phyloP scores from a whole-genome alignment of 1,140 invertebrate species.

The Condylostylus longicornis region DNA sequence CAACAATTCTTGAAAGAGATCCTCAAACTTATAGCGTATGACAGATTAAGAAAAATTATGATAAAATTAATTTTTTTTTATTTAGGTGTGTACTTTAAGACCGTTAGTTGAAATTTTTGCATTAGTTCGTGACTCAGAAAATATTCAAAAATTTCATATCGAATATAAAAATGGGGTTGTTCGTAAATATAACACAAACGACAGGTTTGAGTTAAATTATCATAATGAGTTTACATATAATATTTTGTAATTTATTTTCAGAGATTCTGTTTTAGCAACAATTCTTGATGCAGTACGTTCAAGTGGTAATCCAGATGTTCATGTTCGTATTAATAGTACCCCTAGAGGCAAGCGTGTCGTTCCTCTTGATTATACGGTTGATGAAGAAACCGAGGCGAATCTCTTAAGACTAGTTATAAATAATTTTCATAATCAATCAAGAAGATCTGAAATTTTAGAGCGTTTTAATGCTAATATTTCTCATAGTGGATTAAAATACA shows the following conservation, averaged over 20 bases:
- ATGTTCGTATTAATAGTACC: conserved; percentile 75
- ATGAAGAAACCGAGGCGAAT: conserved; percentile 86
- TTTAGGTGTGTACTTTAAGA: conserved; percentile 51
- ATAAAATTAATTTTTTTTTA: not conserved
- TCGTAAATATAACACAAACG: conserved; percentile 67
- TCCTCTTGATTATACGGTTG: conserved; percentile 72
- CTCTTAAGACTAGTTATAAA: conserved; percentile 35
- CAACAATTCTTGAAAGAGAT: conserved; percentile 90
- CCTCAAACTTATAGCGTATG: conserved; percentile 86
- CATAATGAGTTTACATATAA: conserved; percentile 5
- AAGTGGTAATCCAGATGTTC: conserved; percentile 93
- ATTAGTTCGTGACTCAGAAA: conserved; percentile 71
- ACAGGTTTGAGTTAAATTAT: conserved; percentile 41
- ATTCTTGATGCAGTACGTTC: conserved; percentile 89
- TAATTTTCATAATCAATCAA: conserved; percentile 25
- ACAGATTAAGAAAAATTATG: not conserved
- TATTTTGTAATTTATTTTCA: conserved; percentile 31
- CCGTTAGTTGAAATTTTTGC: conserved; percentile 84
- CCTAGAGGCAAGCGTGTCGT: conserved; percentile 74
- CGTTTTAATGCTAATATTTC: conserved; percentile 96
- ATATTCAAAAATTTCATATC: conserved; percentile 86
- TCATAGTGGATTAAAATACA: conserved; percentile 92
- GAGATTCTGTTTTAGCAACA: conserved; percentile 89
- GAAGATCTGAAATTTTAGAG: conserved; percentile 58
- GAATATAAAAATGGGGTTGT: conserved; percentile 88